These are phyloP conservation scores for Xiphydria camelus DNA, from an alignment of 2,888 invertebrate species.

Conservation along the genomic window DNA sequence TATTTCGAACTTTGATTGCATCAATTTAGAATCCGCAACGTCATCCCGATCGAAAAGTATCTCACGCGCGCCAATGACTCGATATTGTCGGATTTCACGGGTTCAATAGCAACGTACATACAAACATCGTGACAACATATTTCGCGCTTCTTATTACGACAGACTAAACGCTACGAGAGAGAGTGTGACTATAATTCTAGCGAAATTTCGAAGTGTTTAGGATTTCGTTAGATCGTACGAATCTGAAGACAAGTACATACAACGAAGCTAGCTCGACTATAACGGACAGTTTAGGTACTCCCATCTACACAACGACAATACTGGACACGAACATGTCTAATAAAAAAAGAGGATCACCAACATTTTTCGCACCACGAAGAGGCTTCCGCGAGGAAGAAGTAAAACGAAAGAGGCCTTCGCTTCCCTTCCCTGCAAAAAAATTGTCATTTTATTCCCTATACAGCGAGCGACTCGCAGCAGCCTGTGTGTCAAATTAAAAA, in stretches of 20 bases:
- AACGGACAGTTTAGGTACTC: too few relatives aligned
- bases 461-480: not conserved
- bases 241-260: not conserved
- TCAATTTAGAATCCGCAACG: too few relatives aligned
- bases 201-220: not conserved
- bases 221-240: not conserved
- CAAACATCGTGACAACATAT: not conserved
- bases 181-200: too few relatives aligned
- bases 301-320: too few relatives aligned
- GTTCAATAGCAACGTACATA: not conserved
- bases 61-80: too few relatives aligned
- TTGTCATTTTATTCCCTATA: not conserved
- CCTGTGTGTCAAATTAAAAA: not conserved
- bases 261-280: not conserved
- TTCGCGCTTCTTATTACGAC: not conserved
- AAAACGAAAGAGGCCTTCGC: not conserved
- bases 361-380: not conserved
- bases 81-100: conserved; percentile 1
- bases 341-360: not conserved
- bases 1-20: too few relatives aligned
- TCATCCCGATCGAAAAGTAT: too few relatives aligned
- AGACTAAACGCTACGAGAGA: not conserved
- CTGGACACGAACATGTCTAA: too few relatives aligned
- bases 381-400: not conserved
- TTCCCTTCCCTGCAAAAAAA: not conserved